Evolutionary conservation across 2,888 invertebrate genomes (phyloP), one percentile per base, ranked within the genome.

Genomic region (Diloba caeruleocephala): DNA sequence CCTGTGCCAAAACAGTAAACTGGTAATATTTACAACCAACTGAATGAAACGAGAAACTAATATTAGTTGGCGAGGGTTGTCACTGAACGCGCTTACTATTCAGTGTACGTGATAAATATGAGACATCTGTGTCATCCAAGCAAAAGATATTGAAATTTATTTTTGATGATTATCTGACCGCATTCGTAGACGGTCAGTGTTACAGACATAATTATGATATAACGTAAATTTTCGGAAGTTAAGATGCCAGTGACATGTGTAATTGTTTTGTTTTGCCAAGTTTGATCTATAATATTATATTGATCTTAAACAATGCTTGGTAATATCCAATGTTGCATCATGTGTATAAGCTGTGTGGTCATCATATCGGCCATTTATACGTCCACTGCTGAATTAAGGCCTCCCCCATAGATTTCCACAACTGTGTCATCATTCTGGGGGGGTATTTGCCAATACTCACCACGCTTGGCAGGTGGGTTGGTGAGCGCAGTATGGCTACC

Each of bases 1-100:
- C 60, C 70, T 76, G 79, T 82, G 84, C 84, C 85, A 86, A 80
- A 85, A 83, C 83, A 72, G 75, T 87, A 83, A 87, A 89, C 79
- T 78, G 68, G 64, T 74, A 76, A 78, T 85, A 84, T 87, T 87
- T 87, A 88, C 74, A 78, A 74, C 76, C 72, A 72, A 59, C 71
- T 74, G 74, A 84, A 82, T 82, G 79, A 79, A 83, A 83, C 76
- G 78, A 66, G 79, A 78, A 85, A 84, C 84, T 85, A 85, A 87
- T 85, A 86, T 85, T 86, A 86, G 82, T 84, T 84, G 56, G 78
- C 69, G 71, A 74, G 77, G 76, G 78, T 68, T 78, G 73, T 72
- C 73, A 63, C 55, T 57, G 63, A 31, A 63, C 56, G 65, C 67
- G 64, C 65, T 69, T 73, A 54, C 58, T 55, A 53, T 74, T 69